Evolutionary conservation across 2,888 invertebrate genomes (phyloP).

Genomic region (Tenthredo distinguenda): DNA sequence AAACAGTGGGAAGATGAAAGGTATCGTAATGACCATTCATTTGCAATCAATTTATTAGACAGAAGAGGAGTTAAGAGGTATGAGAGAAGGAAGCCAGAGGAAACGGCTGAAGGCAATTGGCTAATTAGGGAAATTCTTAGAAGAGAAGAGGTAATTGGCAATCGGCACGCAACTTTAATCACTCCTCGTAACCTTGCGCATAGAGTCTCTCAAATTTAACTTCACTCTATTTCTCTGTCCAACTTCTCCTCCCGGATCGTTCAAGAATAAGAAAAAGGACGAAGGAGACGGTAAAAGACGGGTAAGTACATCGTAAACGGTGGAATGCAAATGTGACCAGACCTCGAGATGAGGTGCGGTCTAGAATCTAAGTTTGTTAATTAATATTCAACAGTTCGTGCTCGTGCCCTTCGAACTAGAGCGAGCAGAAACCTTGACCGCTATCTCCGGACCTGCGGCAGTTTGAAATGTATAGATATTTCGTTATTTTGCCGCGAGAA

Average conservation of each 20-base stretch:
- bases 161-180: conserved; percentile 42
- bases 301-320: neutral
- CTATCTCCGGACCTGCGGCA: neutral
- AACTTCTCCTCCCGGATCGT: neutral
- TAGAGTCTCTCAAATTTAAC: conserved; percentile 10
- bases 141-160: conserved; percentile 25
- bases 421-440: neutral
- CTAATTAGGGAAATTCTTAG: conserved; percentile 28
- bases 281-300: neutral
- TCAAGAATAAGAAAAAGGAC: neutral
- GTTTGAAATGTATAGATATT: neutral
- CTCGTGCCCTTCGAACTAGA: neutral
- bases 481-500: neutral
- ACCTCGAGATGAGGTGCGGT: neutral
- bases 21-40: neutral
- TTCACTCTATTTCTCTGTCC: neutral
- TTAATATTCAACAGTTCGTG: neutral
- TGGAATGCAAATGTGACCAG: neutral
- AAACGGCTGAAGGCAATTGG: conserved; percentile 28
- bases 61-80: neutral
- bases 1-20: neutral
- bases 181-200: neutral
- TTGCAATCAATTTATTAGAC: neutral
- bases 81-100: neutral
- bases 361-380: neutral